Base-by-base conservation (phyloP, 2,888 invertebrate species). In the Anodontia alba region DNA sequence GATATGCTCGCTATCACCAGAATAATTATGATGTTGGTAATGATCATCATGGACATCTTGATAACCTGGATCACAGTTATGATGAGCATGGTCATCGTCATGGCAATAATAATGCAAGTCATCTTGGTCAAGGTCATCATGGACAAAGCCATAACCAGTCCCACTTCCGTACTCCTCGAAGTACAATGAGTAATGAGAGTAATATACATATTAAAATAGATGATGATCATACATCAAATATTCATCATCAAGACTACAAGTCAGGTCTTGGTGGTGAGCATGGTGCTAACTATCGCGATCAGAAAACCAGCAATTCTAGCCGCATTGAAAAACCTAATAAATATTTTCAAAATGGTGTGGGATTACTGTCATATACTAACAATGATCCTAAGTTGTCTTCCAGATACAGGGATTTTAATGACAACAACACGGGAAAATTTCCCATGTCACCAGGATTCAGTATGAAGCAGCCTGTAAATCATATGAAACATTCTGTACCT, bases 401-500 rank as follows among this genome's bases (percentile, higher is more conserved):
- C 62, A 62, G 33, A 17, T 62, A 33, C 17, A 62, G 62, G 33
- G 62, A 62, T 33, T 31, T 33, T 3, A 62, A 62, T 62, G 62
- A 29, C 1, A 69, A 69, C 46, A 69, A 43, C 23, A 15, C 69
- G 1, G 46, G 26, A 7, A 69, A 43, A 43, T 29, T 69, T 42
- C 69, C 69, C 29, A 23, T 69, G 20, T 42, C 69, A 10, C 69
- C 69, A 20, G 38, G 69, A 42, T 69, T n/a, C 38, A 43, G 43
- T 69, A n/a, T 43, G 10, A 33, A 70, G 15, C 23, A 26, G 57
- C 36, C 69, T 8, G 57, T 33, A 10, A 62, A 62, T 33, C 62
- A 62, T 17, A 17, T 62, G 1, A 62, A 62, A 62, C 62, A 57
- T 31, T 5, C 73, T 31, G 66, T 77, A 26, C 83, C 86, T n/a